Conservation (phyloP, 2,888 invertebrate genomes). For the Meta bourneti region DNA sequence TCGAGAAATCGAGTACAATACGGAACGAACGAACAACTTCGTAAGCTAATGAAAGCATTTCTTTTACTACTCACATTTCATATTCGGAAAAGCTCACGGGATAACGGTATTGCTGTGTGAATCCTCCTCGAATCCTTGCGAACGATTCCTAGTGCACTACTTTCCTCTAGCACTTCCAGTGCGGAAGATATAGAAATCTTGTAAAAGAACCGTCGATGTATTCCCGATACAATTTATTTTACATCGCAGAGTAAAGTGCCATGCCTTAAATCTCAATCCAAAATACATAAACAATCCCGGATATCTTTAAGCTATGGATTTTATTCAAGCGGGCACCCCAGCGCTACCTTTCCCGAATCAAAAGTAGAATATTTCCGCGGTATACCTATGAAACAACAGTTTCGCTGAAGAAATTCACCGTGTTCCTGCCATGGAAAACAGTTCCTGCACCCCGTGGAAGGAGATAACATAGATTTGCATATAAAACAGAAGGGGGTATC, state of each 20-base stretch:
- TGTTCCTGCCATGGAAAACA: background rate
- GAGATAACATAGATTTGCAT: slow-evolving; percentile 52
- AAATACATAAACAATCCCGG: slow-evolving; percentile 30
- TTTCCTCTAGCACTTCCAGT: background rate
- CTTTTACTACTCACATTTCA: background rate
- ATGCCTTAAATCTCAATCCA: slow-evolving; percentile 2
- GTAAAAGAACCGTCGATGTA: background rate
- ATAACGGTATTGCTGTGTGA: background rate
- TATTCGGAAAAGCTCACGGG: background rate
- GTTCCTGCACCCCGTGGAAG: background rate
- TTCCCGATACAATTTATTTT: background rate
- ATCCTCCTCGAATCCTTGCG: no score
- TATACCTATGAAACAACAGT: slow-evolving; percentile 38
- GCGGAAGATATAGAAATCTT: background rate
- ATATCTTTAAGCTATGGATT: slow-evolving; percentile 37
- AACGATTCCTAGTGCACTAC: no score
- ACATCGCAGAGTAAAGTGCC: background rate
- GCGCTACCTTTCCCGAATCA: slow-evolving; percentile 22
- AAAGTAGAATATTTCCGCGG: slow-evolving; percentile 46
- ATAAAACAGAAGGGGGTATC: slow-evolving; percentile 15
- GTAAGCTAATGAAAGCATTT: no score
- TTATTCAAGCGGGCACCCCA: slow-evolving; percentile 17
- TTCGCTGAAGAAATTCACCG: background rate
- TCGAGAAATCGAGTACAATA: no score
- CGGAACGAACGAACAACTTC: no score